Conservation (phyloP, 1,140 invertebrate genomes). For the Drosophila suzukii region DNA sequence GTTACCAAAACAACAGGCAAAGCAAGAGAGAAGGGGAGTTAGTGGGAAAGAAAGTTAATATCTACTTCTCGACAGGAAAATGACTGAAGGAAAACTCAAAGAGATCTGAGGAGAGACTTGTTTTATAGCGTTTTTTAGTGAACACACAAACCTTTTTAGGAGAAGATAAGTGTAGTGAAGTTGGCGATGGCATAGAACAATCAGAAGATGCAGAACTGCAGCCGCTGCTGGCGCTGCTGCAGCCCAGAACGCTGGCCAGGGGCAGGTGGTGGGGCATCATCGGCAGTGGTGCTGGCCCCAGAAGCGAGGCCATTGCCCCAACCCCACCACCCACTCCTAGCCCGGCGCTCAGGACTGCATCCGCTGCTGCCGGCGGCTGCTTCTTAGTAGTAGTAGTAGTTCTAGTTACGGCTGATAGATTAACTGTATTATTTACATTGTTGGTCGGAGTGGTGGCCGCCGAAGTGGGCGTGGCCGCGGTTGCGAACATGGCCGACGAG, state of each 20-base stretch:
- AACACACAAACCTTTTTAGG: constrained; percentile 85
- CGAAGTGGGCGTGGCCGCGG: constrained; percentile 72
- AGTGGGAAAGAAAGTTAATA: constrained; percentile 26
- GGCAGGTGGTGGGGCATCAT: constrained; percentile 31
- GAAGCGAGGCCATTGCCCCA: constrained; percentile 26
- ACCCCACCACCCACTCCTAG: neutral
- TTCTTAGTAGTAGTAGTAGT: constrained; percentile 81
- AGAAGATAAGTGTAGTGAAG: constrained; percentile 84
- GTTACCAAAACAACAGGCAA: constrained; percentile 27
- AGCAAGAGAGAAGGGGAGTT: constrained; percentile 18
- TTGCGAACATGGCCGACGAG: constrained; percentile 64
- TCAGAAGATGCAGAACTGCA: constrained; percentile 84
- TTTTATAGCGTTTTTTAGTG: constrained; percentile 61
- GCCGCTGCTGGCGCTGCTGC: constrained; percentile 77
- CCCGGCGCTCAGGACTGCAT: constrained; percentile 29
- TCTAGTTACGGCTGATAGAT: constrained; percentile 83
- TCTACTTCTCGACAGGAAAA: constrained; percentile 45
- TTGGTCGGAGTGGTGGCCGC: constrained; percentile 79
- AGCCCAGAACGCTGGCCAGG: constrained; percentile 39
- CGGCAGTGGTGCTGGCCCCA: constrained; percentile 33
- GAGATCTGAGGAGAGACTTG: constrained; percentile 48
- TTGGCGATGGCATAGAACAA: constrained; percentile 85
- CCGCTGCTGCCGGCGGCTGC: constrained; percentile 66
- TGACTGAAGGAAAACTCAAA: constrained; percentile 46
- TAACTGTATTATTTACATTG: constrained; percentile 84